Conservation (phyloP, 2,888 invertebrate species). For the Diachrysia chrysitis region DNA sequence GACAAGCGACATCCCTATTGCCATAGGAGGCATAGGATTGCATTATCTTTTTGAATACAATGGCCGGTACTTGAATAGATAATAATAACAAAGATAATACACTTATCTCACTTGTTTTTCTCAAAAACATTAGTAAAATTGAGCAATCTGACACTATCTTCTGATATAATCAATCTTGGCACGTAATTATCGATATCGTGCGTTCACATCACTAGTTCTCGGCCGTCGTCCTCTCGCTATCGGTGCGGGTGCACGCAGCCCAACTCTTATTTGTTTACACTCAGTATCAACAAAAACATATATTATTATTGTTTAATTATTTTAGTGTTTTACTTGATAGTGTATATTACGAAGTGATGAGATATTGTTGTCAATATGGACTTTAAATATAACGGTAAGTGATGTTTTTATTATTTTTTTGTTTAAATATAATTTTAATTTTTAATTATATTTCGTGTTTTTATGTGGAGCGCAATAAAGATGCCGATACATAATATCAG, state of each 20-base stretch:
- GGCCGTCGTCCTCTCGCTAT: constrained; percentile 61
- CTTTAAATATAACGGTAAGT: constrained; percentile 32
- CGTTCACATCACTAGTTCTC: constrained; percentile 46
- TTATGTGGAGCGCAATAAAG: background rate
- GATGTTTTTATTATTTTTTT: background rate
- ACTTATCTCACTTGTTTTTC: background rate
- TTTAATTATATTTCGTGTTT: background rate
- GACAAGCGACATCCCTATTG: too few relatives aligned
- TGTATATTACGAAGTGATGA: constrained; percentile 24
- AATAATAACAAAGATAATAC: background rate
- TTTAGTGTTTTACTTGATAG: constrained; percentile 22
- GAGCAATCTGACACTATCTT: background rate
- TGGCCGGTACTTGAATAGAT: background rate
- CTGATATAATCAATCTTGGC: background rate
- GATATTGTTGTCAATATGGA: constrained; percentile 34
- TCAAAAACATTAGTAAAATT: background rate
- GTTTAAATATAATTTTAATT: background rate
- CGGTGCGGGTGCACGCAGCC: constrained; percentile 51
- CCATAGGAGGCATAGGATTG: too few relatives aligned
- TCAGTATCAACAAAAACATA: constrained; percentile 54
- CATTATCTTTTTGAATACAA: background rate
- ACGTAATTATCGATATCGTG: constrained; percentile 36
- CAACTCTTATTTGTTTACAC: constrained; percentile 63
- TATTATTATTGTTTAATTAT: constrained; percentile 40
- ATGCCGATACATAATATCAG: background rate